Percentiles rank a stretch among this genome's conserved stretches.
phyloP scores from a whole-genome alignment of 1,140 invertebrate species.

The Hetaerina americana region DNA sequence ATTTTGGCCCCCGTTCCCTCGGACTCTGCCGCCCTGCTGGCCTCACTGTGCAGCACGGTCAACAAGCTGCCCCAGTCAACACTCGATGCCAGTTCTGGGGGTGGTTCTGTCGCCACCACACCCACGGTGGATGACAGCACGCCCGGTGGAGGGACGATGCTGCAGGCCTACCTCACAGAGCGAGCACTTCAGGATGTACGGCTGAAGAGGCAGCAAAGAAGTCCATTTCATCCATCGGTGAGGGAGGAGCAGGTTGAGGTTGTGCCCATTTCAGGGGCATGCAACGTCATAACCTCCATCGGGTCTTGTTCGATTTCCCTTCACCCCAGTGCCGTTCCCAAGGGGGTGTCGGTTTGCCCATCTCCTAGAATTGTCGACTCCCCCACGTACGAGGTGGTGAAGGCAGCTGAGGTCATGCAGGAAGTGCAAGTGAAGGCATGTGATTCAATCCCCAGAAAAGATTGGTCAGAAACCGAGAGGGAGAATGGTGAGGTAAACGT shows the following conservation, averaged over 20 bases:
- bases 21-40: slow-evolving; percentile 41
- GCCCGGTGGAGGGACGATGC: slow-evolving; percentile 42
- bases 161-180: slow-evolving; percentile 62
- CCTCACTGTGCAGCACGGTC: slow-evolving; percentile 47
- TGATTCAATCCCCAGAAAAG: not conserved
- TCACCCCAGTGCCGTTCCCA: not conserved
- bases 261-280: not conserved
- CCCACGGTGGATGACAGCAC: slow-evolving; percentile 17
- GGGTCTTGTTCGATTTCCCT: not conserved
- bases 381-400: not conserved
- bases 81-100: not conserved
- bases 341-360: not conserved
- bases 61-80: slow-evolving; percentile 32
- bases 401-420: not conserved
- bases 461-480: not conserved
- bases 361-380: not conserved
- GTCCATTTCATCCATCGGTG: slow-evolving; percentile 11
- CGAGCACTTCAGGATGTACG: slow-evolving; percentile 55
- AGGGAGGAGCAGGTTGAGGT: not conserved
- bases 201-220: slow-evolving; percentile 47
- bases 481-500: not conserved
- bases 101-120: not conserved
- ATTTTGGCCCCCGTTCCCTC: slow-evolving; percentile 42
- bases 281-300: not conserved
- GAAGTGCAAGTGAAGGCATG: not conserved